Percentiles rank a stretch among this genome's conserved stretches.
Evolutionary conservation across 1,140 invertebrate species (phyloP).

Genomic region (Orchestia grillus): DNA sequence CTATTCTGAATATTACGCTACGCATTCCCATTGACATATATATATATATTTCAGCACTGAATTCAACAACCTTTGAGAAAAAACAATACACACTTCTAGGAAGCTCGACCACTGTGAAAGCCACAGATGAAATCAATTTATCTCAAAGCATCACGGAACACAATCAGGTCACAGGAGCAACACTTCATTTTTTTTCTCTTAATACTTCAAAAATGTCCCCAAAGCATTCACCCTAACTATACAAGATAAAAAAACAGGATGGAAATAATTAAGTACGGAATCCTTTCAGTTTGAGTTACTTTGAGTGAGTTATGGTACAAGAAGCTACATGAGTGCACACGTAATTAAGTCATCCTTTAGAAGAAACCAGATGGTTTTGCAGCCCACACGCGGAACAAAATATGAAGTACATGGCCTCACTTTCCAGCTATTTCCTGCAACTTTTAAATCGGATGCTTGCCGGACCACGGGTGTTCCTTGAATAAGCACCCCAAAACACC

Average conservation of each 20-base stretch:
- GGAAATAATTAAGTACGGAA: not conserved
- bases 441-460: too few relatives aligned
- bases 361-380: not conserved
- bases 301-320: not conserved
- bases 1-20: not conserved
- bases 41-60: not conserved
- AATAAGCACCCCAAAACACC: too few relatives aligned
- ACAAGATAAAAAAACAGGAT: not conserved
- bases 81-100: not conserved
- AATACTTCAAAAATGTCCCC: not conserved
- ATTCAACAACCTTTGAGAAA: not conserved
- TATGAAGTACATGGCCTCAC: too few relatives aligned
- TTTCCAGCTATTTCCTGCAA: too few relatives aligned
- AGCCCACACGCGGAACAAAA: not conserved
- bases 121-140: not conserved
- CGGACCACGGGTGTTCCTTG: too few relatives aligned
- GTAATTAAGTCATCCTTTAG: not conserved
- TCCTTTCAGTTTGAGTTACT: not conserved
- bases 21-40: not conserved
- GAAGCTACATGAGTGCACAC: not conserved
- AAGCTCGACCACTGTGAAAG: not conserved
- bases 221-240: not conserved
- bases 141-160: not conserved
- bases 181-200: not conserved
- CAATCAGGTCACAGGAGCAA: not conserved